A percentile compares a stretch with the other conserved stretches of the same genome.
These are phyloP conservation scores for Miniopterus natalensis DNA, from an alignment of 2,113 vertebrate species.

Conservation along the genomic window DNA sequence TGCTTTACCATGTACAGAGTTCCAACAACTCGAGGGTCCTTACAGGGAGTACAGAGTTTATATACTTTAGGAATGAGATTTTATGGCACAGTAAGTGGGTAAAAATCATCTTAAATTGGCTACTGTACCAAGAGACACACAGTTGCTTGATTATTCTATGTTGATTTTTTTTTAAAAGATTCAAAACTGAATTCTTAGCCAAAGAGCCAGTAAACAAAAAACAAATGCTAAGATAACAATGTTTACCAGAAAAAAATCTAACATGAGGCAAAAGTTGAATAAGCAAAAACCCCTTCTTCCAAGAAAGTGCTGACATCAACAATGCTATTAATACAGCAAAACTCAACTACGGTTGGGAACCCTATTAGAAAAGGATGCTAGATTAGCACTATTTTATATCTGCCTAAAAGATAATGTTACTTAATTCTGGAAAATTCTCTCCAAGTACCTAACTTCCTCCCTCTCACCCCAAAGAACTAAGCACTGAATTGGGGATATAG, in stretches of 20 bases:
- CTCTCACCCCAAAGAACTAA: neutral
- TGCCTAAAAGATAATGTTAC: neutral
- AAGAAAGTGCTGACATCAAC: slow-evolving; percentile 68
- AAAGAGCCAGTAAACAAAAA: slow-evolving; percentile 35
- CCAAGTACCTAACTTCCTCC: neutral
- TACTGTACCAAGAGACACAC: neutral
- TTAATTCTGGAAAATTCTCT: slow-evolving; percentile 57
- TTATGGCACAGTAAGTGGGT: neutral
- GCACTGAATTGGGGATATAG: neutral
- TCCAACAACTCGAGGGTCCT: neutral
- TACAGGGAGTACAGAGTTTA: neutral
- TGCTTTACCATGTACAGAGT: neutral
- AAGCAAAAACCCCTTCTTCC: slow-evolving; percentile 64
- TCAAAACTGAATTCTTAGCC: slow-evolving; percentile 54
- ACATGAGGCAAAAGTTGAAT: slow-evolving; percentile 73
- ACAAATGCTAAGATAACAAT: slow-evolving; percentile 57
- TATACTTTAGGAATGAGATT: slow-evolving; percentile 39
- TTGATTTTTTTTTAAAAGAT: neutral
- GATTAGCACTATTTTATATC: neutral
- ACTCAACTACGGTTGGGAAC: neutral
- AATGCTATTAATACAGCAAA: slow-evolving; percentile 13
- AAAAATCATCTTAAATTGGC: slow-evolving; percentile 57
- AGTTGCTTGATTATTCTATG: slow-evolving; percentile 17
- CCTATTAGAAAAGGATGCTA: neutral
- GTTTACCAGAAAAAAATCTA: slow-evolving; percentile 59